Conservation (phyloP, 2,797 vertebrate genomes). For the Chelidonichthys spinosus region DNA sequence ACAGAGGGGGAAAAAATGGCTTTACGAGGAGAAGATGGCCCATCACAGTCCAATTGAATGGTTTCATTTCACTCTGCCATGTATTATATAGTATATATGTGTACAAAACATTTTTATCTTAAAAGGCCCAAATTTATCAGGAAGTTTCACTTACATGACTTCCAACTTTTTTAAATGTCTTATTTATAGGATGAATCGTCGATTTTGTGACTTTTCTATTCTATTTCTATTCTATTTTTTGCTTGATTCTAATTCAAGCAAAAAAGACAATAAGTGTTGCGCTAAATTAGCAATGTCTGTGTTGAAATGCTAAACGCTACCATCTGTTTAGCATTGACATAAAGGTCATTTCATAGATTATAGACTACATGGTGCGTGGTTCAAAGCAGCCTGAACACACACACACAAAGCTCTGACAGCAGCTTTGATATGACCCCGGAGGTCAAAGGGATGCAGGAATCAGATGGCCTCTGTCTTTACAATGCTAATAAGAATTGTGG, state of each 20-base stretch:
- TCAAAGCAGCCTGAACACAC: conserved; percentile 52
- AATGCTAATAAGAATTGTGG: conserved; percentile 56
- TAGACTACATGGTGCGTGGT: conserved; percentile 22
- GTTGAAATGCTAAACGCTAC: background rate
- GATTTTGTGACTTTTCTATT: no score
- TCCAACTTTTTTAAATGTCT: background rate
- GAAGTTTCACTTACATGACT: background rate
- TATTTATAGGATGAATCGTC: background rate
- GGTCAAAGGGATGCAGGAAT: conserved; percentile 60
- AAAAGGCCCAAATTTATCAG: background rate
- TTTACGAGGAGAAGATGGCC: conserved; percentile 66
- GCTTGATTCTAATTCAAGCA: background rate
- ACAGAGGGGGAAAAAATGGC: conserved; percentile 27
- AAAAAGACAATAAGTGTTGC: background rate
- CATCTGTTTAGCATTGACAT: conserved; percentile 42
- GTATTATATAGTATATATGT: conserved; percentile 17
- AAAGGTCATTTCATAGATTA: conserved; percentile 16
- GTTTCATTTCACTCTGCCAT: conserved; percentile 48
- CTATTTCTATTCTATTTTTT: no score
- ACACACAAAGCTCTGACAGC: conserved; percentile 53
- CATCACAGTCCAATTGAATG: conserved; percentile 53
- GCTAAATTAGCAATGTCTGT: background rate
- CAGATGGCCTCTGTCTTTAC: conserved; percentile 58
- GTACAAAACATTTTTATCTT: conserved; percentile 12
- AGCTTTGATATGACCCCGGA: conserved; percentile 60